Base-by-base conservation (phyloP, 2,113 vertebrate species). In the Pelobates fuscus region DNA sequence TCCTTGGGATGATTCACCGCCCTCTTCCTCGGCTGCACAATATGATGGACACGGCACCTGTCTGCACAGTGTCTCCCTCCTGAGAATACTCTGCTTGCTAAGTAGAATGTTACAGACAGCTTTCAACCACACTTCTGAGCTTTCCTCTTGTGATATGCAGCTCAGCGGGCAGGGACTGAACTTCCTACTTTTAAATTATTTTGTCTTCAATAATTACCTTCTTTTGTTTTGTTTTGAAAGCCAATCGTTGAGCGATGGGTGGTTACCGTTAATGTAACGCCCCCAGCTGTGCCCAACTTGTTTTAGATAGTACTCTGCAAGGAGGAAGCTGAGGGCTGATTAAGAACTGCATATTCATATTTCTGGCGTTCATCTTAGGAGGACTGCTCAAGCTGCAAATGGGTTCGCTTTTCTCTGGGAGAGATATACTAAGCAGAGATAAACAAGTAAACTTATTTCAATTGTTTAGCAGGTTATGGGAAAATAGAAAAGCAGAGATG, bases 261-360 rank as follows among this genome's bases (percentile, higher is more conserved):
- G 11, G 68, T 30, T 11, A 20, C 14, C 11, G 17, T 21, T 1
- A 14, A 1, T 15, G 68, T 17, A 14, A 44, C 68, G 37, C 68
- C 68, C 37, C 1, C 24, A 60, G 11, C 20, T 59, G 41, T 21
- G 68, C 30, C 55, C 68, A 60, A n/a, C 32, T 69, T 52, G 29
- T 27, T 18, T 68, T 30, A 55, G 66, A 27, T 7, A 27, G 55
- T 26, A 14, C 14, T 25, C 68, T 60, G 68, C 37, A 54, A 60
- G 68, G 68, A 71, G 60, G 37, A 52, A 41, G 68, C 55, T 41
- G 55, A 23, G 3, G 18, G 68, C 68, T 71, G 68, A 71, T 59
- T 71, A 60, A 37, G 23, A 61, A 61, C 14, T 60, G 68, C 37
- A 60, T 18, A 24, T 26, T 60, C 55, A 71, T 60, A 26, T 71